Base-by-base conservation (phyloP, 2,113 vertebrate species). In the Struthidea cinerea region DNA sequence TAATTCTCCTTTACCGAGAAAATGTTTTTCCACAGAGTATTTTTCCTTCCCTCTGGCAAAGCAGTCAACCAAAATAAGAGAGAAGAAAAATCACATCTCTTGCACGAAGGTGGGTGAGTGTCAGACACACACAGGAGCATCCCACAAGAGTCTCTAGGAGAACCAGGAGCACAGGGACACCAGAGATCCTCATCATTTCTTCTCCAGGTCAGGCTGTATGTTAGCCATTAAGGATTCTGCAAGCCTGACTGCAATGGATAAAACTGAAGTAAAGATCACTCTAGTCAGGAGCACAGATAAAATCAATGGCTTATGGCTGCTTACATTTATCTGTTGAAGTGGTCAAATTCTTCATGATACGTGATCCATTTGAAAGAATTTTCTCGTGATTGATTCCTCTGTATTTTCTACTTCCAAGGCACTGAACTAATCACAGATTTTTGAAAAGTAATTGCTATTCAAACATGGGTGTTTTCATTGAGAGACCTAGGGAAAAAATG, bases 11-110 rank as follows among this genome's bases (percentile, higher is more conserved):
- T 78, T 85, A 71, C 28, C 88, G 49, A 86, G 41, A 91, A 56
- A 52, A 69, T 26, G 4, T 65, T 89, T 88, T 90, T 24, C 70
- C 59, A 83, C 37, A 24, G 56, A 65, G 69, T 68, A 49, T 83
- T 88, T 67, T 57, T 90, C n/a, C 52, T 94, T 90, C 65, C 87
- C 69, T 90, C 84, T 87, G 80, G 91, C 82, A 96, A 96, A 84
- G 18, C 41, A 91, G 35, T 59, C 68, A 90, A 70, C 49, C 46
- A 73, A 65, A 91, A 59, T 14, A 56, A 77, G 56, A 50, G 26
- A 77, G 56, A 63, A 75, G 35, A 84, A 94, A 77, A 85, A 69
- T 61, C 37, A 50, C 49, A 59, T 53, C 13, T 19, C 16, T 79
- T 9, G 0, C 33, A 68, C 18, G 64, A 88, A 57, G 17, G 9